Base-by-base conservation (phyloP, 2,888 invertebrate species). In the Linyphia triangularis region DNA sequence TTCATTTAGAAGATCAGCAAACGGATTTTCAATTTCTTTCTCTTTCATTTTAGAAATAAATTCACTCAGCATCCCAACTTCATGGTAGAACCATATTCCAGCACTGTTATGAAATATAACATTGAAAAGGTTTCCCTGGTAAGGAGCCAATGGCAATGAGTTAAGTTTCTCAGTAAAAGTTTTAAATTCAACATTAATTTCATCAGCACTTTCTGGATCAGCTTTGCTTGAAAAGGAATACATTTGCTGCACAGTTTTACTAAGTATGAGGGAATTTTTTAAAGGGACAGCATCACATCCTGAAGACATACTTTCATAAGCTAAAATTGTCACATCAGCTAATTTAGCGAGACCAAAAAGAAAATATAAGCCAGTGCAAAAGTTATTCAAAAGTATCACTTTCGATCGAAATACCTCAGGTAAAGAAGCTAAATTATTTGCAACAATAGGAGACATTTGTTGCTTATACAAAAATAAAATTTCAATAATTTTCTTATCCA, bases 51-150 rank as follows among this genome's bases (percentile, higher is more conserved):
- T 84, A 26, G 79, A 78, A 65, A 79, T 57, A 73, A 89, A 89
- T 33, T 89, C 89, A 22, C 26, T 43, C 19, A 84, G 24, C 24
- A 89, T 26, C 3, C 84, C 84, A 37, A 73, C 79, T 89, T 89
- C 89, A 78, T 84, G 84, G 57, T 84, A 89, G 57, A 89, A 89
- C 89, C 89, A 89, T 24, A 89, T 63, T 16, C 89, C 89, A 19
- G 89, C 89, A 84, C 79, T 89, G 24, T 89, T 89, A 57, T 89
- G 89, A 19, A 89, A 89, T 63, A 89, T 67, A 16, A 72, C 28
- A 73, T 89, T 89, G 26, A 89, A 89, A 3, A 89, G 67, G 67
- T 84, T 84, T 16, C 88, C 78, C 33, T 73, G 70, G 40, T 59
- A 65, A 9, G 89, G 89, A 67, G 89, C 89, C 40, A 89, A 19